A percentile compares a stretch with the other conserved stretches of the same genome.
Evolutionary conservation across 2,113 vertebrate species (phyloP).

Genomic region (Penelope pileata): DNA sequence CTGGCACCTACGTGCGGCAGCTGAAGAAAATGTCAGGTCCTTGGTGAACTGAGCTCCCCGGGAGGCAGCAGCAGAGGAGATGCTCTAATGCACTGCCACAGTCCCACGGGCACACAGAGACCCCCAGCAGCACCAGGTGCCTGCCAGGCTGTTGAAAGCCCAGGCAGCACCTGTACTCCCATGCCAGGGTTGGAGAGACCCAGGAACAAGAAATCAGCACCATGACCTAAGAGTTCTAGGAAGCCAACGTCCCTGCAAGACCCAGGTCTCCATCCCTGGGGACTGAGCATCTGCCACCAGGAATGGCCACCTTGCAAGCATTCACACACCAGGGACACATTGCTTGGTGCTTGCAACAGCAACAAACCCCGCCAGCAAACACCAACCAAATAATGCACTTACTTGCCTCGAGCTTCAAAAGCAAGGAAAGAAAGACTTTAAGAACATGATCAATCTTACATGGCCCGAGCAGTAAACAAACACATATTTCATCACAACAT

Average conservation of each 20-base stretch:
- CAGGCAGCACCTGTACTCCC: rapidly evolving
- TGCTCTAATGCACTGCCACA: rapidly evolving
- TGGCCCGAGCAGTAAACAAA: slow-evolving; percentile 58
- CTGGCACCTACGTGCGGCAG: not conserved
- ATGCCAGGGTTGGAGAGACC: not conserved
- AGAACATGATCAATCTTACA: slow-evolving; percentile 58
- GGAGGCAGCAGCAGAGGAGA: not conserved
- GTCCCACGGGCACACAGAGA: not conserved
- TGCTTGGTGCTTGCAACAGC: not conserved
- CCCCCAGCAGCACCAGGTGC: not conserved
- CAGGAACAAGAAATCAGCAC: not conserved
- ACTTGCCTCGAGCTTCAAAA: slow-evolving; percentile 22
- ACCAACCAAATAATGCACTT: slow-evolving; percentile 24
- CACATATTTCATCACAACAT: slow-evolving; percentile 66
- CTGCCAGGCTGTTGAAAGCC: not conserved
- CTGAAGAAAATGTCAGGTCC: slow-evolving; percentile 11
- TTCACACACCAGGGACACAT: no score
- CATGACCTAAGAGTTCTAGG: rapidly evolving
- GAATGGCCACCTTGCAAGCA: not conserved
- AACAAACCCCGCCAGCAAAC: not conserved
- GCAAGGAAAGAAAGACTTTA: slow-evolving; percentile 46
- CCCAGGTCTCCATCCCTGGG: not conserved
- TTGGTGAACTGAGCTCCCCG: not conserved
- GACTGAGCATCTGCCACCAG: rapidly evolving
- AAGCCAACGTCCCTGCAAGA: not conserved